A percentile compares a stretch with the other conserved stretches of the same genome.
Conservation (phyloP, 2,888 invertebrate genomes). For the Ptilodon capucinus region DNA sequence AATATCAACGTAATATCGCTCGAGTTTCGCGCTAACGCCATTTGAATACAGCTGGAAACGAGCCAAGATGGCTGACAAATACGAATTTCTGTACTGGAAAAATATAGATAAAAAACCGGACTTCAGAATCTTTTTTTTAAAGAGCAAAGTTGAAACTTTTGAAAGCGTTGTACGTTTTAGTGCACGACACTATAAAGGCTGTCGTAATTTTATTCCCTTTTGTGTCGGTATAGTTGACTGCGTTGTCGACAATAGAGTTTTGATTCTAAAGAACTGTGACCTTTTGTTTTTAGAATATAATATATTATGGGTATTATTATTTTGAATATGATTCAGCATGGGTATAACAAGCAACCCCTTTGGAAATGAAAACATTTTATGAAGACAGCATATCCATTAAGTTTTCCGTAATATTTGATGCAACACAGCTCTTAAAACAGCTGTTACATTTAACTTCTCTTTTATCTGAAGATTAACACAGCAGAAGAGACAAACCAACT, state of each 20-base stretch:
- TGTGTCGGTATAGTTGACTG: not conserved
- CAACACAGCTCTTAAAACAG: too few relatives aligned
- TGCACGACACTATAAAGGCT: conserved; percentile 2
- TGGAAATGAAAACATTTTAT: too few relatives aligned
- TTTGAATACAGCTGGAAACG: conserved; percentile 16
- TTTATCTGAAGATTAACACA: too few relatives aligned
- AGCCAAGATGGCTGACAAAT: conserved; percentile 19
- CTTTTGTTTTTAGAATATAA: too few relatives aligned
- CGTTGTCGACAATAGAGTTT: not conserved
- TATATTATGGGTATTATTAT: too few relatives aligned
- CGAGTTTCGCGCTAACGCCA: not conserved
- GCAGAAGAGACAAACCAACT: too few relatives aligned
- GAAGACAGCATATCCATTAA: too few relatives aligned
- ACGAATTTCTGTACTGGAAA: conserved; percentile 9
- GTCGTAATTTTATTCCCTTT: not conserved
- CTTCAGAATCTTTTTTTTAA: conserved; percentile 10
- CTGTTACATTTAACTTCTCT: too few relatives aligned
- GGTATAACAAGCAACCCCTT: too few relatives aligned
- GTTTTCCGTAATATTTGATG: too few relatives aligned
- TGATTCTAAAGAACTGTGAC: not conserved
- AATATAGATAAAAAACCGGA: conserved; percentile 15
- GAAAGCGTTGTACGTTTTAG: conserved; percentile 17
- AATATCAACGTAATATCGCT: conserved; percentile 8
- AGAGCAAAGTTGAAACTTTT: conserved; percentile 16
- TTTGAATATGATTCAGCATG: too few relatives aligned